Evolutionary conservation across 2,888 invertebrate genomes (phyloP), one percentile per base, ranked within the genome.

Genomic region (Quadroppia sp.): DNA sequence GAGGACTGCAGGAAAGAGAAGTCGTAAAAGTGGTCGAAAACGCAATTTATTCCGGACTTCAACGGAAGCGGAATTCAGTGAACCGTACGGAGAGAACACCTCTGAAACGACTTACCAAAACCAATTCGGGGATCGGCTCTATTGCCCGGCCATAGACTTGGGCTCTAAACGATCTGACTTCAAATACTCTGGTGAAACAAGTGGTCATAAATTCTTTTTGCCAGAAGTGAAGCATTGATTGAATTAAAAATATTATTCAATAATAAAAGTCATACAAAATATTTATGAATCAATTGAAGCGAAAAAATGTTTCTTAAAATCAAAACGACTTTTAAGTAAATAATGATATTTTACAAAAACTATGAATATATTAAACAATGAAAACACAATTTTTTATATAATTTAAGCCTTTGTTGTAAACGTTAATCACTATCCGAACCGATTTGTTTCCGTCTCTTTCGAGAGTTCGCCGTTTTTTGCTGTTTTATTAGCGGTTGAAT

Each of bases 401-500:
- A 53, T 20, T 67, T 64, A 72, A 61, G 20, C 9, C 9, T 61
- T 23, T 17, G 30, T 61, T 71, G 59, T 75, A 73, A 48, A 40
- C 15, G 20, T 76, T 75, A 78, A 70, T 78, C 78, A 74, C 77
- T 77, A 76, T 78, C 78, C 73, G 77, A 77, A 70, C 74, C 77
- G 67, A 76, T 71, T 20, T 25, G 40, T 74, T 76, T 77, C 56
- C 77, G 71, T 74, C 78, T 78, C 69, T 78, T 78, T 71, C 78
- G 69, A 6, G 77, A 64, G 53, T 48, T 76, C 67, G 78, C 75
- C 71, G 75, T 75, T 76, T 77, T 77, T 71, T 73, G 50, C 36
- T 75, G 45, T 45, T 71, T 74, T n/a, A 64, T 40, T 25, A 76
- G 71, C 67, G 75, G 72, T n/a, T n/a, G n/a, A n/a, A n/a, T n/a